A percentile compares a stretch with the other conserved stretches of the same genome.
These are phyloP conservation scores for Plagodis dolabraria DNA, from an alignment of 2,888 invertebrate genomes.

Conservation along the genomic window DNA sequence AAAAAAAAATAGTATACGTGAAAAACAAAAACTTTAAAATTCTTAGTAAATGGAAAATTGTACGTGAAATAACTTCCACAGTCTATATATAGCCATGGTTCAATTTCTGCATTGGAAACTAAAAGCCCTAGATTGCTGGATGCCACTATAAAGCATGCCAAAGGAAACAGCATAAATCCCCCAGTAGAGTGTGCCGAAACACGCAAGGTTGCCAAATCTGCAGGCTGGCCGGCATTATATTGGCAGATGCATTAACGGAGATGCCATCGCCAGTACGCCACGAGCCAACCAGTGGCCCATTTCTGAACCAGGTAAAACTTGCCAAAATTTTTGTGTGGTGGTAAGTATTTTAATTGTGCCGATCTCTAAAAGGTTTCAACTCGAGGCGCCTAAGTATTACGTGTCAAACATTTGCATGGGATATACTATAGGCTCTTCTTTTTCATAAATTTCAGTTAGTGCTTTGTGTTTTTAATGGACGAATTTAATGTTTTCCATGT, in stretches of 20 bases:
- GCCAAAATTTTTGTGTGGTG: conserved; percentile 46
- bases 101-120: conserved; percentile 10
- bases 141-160: conserved; percentile 41
- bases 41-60: no score
- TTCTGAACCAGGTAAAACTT: conserved; percentile 58
- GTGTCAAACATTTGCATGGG: no score
- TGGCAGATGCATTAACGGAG: conserved; percentile 53
- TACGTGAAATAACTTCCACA: neutral
- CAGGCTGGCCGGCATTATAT: conserved; percentile 48
- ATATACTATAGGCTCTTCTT: no score
- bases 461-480: no score
- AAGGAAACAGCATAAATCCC: conserved; percentile 60
- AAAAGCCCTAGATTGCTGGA: conserved; percentile 16
- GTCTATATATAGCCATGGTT: neutral
- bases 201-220: conserved; percentile 66
- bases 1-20: no score
- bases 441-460: no score
- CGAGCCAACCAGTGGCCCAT: conserved; percentile 45
- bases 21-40: no score
- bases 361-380: conserved; percentile 4
- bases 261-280: conserved; percentile 44
- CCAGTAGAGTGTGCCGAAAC: conserved; percentile 61
- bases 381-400: no score
- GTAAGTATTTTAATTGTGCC: conserved; percentile 36
- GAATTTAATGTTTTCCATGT: neutral